phyloP scores from a whole-genome alignment of 2,113 vertebrate genomes.

The Gymnarchus niloticus region DNA sequence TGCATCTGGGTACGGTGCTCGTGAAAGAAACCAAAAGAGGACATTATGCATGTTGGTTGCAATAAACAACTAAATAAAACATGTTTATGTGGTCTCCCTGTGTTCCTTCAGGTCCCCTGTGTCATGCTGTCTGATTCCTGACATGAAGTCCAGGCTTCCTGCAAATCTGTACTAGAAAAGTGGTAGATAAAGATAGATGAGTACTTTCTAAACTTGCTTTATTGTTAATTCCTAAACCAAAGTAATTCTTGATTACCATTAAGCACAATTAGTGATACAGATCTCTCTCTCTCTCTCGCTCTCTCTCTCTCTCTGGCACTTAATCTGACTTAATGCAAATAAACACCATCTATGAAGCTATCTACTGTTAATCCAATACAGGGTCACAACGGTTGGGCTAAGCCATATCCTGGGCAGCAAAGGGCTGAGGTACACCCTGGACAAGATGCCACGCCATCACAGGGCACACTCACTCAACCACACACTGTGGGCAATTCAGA shows the following conservation, averaged over 20 bases:
- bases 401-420: not conserved
- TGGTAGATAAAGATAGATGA: not conserved
- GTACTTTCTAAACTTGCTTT: not conserved
- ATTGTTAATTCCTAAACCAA: not conserved
- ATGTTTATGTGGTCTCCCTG: too few species aligned
- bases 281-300: not conserved
- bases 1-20: not conserved
- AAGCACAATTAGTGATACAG: not conserved
- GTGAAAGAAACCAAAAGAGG: too few species aligned
- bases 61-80: too few species aligned
- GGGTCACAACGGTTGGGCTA: not conserved
- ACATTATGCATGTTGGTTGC: too few species aligned
- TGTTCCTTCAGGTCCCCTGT: too few species aligned
- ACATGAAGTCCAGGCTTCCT: not conserved
- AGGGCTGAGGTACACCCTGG: not conserved
- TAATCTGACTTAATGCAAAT: not conserved
- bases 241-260: not conserved
- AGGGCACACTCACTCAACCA: not conserved
- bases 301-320: not conserved
- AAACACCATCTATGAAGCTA: not conserved
- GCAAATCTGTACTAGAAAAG: not conserved
- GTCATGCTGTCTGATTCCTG: too few species aligned
- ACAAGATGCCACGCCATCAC: not conserved
- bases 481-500: not conserved
- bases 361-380: not conserved